Percentiles rank a stretch among this genome's conserved stretches.
These are phyloP conservation scores for Pyrgus malvae DNA, from an alignment of 2,888 invertebrate species.

Conservation along the genomic window DNA sequence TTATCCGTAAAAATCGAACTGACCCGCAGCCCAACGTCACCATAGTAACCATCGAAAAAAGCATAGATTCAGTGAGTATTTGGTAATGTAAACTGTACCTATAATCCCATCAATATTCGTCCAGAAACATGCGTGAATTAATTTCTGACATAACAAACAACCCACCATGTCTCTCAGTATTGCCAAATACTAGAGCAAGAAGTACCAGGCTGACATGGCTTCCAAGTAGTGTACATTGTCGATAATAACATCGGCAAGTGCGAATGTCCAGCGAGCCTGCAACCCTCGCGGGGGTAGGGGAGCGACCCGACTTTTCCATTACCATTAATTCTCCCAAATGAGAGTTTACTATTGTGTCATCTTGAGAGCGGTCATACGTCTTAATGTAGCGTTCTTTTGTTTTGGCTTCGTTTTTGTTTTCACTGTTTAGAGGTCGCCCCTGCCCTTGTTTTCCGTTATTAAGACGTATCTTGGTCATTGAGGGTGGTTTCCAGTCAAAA, in stretches of 20 bases:
- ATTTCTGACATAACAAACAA: too few species aligned
- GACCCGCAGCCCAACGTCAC: too few species aligned
- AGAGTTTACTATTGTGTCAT: conserved; percentile 52
- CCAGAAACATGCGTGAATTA: too few species aligned
- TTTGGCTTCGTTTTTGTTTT: conserved; percentile 30
- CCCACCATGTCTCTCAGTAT: too few species aligned
- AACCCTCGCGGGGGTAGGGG: conserved; percentile 24
- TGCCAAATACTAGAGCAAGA: background rate
- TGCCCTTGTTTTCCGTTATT: conserved; percentile 17
- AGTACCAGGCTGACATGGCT: conserved; percentile 16
- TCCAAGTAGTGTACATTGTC: conserved; percentile 15
- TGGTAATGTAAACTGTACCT: too few species aligned
- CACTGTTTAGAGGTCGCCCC: conserved; percentile 11
- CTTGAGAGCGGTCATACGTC: conserved; percentile 50
- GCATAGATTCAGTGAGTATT: too few species aligned
- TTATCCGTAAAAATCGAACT: too few species aligned
- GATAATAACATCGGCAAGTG: conserved; percentile 24
- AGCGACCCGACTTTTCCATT: conserved; percentile 59
- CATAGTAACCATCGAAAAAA: too few species aligned
- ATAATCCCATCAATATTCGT: too few species aligned
- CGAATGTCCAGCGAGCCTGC: conserved; percentile 18
- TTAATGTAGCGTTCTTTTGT: conserved; percentile 47
- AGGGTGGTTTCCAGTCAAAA: conserved; percentile 5
- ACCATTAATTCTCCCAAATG: conserved; percentile 57
- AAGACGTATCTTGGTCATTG: conserved; percentile 14